These are phyloP conservation scores for Drosophila koepferae DNA, from an alignment of 2,888 invertebrate genomes.

Conservation along the genomic window DNA sequence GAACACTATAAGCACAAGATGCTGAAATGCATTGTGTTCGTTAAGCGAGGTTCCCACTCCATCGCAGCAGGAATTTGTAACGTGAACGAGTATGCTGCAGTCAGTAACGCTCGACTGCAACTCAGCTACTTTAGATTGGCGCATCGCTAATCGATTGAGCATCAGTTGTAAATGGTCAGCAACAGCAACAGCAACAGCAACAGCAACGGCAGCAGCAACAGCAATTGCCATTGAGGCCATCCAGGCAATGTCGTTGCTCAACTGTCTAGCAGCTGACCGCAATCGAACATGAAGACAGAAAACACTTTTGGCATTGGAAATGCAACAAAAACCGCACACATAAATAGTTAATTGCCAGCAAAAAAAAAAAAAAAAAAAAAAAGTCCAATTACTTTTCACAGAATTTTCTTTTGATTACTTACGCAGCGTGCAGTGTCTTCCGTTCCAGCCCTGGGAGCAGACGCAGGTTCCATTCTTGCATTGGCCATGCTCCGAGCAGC, in stretches of 20 bases:
- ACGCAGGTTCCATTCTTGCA: conserved; percentile 99
- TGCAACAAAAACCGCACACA: neutral
- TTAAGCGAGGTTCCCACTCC: too few relatives aligned
- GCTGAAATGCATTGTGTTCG: too few relatives aligned
- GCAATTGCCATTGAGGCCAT: conserved; percentile 31
- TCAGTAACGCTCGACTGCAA: neutral
- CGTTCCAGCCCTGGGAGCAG: conserved; percentile 99
- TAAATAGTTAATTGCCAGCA: neutral
- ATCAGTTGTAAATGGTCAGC: conserved; percentile 44
- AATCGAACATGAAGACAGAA: neutral
- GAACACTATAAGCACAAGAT: too few relatives aligned
- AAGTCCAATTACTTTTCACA: neutral
- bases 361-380: too few relatives aligned
- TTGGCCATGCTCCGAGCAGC: conserved; percentile 97
- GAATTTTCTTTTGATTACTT: conserved; percentile 86
- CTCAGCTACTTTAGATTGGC: conserved; percentile 26
- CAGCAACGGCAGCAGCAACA: conserved; percentile 20
- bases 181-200: conserved; percentile 17
- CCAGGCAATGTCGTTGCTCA: conserved; percentile 8
- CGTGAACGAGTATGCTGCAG: neutral
- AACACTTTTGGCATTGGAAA: conserved; percentile 2
- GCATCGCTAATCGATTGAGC: conserved; percentile 60
- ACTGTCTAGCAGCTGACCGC: neutral
- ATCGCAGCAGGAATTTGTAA: too few relatives aligned
- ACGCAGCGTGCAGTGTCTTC: conserved; percentile 98